phyloP scores from a whole-genome alignment of 2,888 invertebrate species.

The Drosophila meridiana region DNA sequence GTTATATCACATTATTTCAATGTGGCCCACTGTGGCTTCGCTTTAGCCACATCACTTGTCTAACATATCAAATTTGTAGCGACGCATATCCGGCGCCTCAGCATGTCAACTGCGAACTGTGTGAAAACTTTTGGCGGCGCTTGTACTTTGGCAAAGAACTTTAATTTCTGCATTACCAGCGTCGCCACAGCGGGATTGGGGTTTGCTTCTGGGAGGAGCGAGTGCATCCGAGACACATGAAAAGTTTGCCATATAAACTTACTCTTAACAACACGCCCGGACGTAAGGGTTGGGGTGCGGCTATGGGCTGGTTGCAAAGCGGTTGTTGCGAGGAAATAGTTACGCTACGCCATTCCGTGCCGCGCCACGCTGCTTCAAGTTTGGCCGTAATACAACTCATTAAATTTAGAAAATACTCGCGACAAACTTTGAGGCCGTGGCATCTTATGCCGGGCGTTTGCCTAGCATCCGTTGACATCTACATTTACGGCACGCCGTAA shows the following conservation, averaged over 20 bases:
- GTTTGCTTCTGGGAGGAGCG: neutral
- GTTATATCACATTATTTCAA: neutral
- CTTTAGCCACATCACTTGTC: conserved; percentile 65
- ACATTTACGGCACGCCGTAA: conserved; percentile 64
- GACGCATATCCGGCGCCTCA: conserved; percentile 73
- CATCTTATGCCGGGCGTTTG: conserved; percentile 48
- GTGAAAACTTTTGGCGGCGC: conserved; percentile 67
- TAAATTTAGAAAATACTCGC: conserved; percentile 78
- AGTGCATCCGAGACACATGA: conserved; percentile 53
- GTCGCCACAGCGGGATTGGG: conserved; percentile 23
- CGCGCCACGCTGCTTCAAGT: conserved; percentile 57
- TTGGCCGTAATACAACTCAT: conserved; percentile 74
- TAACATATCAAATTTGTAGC: conserved; percentile 80
- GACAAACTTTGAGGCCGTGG: conserved; percentile 55
- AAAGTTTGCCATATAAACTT: conserved; percentile 74
- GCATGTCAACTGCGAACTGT: conserved; percentile 71
- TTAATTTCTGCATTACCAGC: conserved; percentile 75
- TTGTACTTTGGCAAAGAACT: conserved; percentile 76
- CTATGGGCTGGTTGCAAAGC: neutral
- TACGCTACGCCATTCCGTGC: conserved; percentile 32
- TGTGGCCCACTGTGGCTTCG: conserved; percentile 36
- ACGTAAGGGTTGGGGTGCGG: conserved; percentile 17
- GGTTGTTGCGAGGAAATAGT: conserved; percentile 43
- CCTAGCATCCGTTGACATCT: conserved; percentile 76
- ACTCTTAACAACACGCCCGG: conserved; percentile 67